These are phyloP conservation scores for Zootoca vivipara DNA, from an alignment of 2,113 vertebrate genomes.

Conservation along the genomic window DNA sequence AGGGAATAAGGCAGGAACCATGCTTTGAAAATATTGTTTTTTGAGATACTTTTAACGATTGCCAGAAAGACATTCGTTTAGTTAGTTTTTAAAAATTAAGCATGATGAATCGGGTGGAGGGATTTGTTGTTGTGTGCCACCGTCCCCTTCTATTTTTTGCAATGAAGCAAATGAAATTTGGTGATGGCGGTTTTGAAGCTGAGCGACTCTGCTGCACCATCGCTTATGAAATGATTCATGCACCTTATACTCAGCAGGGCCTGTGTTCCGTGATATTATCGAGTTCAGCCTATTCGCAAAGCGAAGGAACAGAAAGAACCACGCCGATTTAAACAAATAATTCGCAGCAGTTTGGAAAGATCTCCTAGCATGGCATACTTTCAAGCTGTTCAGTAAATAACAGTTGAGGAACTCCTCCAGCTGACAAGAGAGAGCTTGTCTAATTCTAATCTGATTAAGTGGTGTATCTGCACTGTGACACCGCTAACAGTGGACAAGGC, in stretches of 20 bases:
- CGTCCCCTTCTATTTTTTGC: not conserved
- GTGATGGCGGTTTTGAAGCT: conserved; percentile 15
- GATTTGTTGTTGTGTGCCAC: not conserved
- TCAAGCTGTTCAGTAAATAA: not conserved
- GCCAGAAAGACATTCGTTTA: not conserved
- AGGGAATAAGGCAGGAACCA: rapidly evolving
- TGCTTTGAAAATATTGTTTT: conserved; percentile 24
- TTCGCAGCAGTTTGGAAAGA: rapidly evolving
- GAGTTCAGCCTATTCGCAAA: conserved; percentile 25
- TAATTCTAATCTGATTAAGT: conserved; percentile 59
- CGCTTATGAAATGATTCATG: not conserved
- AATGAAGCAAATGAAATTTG: conserved; percentile 38
- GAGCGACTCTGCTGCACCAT: not conserved
- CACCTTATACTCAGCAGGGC: conserved; percentile 48
- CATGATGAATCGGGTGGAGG: not conserved
- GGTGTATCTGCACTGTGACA: conserved; percentile 28
- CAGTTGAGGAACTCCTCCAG: conserved; percentile 11
- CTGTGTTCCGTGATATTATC: conserved; percentile 37
- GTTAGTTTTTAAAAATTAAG: conserved; percentile 33
- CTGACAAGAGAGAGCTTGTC: conserved; percentile 45
- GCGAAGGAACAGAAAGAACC: conserved; percentile 21
- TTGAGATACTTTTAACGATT: conserved; percentile 10
- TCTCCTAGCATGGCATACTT: not conserved
- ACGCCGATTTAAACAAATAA: not conserved
- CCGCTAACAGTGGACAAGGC: not conserved